These are phyloP conservation scores for Leptinotarsa texana DNA, from an alignment of 1,140 invertebrate genomes.

Conservation along the genomic window DNA sequence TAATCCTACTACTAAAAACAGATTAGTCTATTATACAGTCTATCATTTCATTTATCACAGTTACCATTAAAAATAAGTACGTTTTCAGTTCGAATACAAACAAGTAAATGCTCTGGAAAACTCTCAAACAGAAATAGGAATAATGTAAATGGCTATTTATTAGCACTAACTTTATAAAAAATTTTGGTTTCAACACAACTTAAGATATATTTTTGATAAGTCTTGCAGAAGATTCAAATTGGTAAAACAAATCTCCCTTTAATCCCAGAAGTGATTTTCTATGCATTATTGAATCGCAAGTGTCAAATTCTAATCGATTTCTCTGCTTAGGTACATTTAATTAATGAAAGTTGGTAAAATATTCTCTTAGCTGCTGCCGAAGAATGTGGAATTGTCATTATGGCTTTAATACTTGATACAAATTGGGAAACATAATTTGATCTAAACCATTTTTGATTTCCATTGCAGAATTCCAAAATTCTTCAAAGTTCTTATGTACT, in stretches of 20 bases:
- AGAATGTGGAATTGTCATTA: slow-evolving; percentile 16
- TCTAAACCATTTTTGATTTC: slow-evolving; percentile 16
- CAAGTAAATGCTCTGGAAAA: too few species aligned
- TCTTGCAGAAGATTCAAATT: slow-evolving; percentile 2
- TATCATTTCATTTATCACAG: too few species aligned
- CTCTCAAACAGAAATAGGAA: too few species aligned
- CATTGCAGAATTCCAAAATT: slow-evolving; percentile 11
- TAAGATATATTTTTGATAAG: slow-evolving; percentile 4
- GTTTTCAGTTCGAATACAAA: too few species aligned
- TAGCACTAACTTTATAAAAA: too few species aligned
- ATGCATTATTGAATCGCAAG: slow-evolving; percentile 21
- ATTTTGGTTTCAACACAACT: too few species aligned
- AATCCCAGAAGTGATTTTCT: slow-evolving; percentile 4
- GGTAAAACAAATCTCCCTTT: not conserved
- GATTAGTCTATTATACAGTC: too few species aligned
- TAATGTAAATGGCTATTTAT: too few species aligned
- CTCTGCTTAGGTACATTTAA: slow-evolving; percentile 13
- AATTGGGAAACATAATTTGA: slow-evolving; percentile 11
- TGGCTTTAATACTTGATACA: slow-evolving; percentile 8
- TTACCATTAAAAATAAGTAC: too few species aligned
- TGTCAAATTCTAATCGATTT: slow-evolving; percentile 14
- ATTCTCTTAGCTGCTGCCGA: slow-evolving; percentile 23
- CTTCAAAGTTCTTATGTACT: not conserved
- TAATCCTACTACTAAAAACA: too few species aligned
- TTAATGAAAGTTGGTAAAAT: slow-evolving; percentile 17